Conservation (phyloP, 2,113 vertebrate genomes). For the Mormoops blainvillei region DNA sequence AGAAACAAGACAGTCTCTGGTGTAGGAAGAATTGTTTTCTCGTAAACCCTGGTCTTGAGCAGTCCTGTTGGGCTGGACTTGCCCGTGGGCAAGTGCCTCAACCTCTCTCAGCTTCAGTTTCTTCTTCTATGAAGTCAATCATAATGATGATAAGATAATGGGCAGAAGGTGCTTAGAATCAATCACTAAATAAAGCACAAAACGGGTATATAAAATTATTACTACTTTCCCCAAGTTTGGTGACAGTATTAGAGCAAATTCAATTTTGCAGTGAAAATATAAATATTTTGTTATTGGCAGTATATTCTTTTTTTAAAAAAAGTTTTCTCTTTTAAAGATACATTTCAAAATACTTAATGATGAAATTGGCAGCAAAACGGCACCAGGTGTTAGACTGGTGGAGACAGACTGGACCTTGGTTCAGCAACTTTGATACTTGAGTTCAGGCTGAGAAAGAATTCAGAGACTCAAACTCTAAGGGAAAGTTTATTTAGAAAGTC, state of each 20-base stretch:
- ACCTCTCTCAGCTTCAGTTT: background rate
- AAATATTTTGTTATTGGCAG: background rate
- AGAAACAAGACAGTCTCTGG: background rate
- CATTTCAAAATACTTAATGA: background rate
- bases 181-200: background rate
- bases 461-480: too few species aligned
- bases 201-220: background rate
- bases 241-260: background rate
- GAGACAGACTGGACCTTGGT: too few species aligned
- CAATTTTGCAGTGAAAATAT: background rate
- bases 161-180: background rate
- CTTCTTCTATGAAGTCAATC: background rate
- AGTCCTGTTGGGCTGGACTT: background rate
- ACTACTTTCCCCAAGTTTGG: background rate
- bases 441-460: too few species aligned
- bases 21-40: background rate
- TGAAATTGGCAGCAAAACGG: background rate
- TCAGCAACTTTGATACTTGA: too few species aligned
- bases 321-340: background rate
- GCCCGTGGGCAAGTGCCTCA: background rate
- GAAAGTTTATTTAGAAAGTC: too few species aligned
- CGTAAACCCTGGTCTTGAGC: background rate
- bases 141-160: background rate
- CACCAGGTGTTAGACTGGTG: too few species aligned
- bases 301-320: background rate